Conservation (phyloP, 1,140 invertebrate species). For the Adelges cooleyi region DNA sequence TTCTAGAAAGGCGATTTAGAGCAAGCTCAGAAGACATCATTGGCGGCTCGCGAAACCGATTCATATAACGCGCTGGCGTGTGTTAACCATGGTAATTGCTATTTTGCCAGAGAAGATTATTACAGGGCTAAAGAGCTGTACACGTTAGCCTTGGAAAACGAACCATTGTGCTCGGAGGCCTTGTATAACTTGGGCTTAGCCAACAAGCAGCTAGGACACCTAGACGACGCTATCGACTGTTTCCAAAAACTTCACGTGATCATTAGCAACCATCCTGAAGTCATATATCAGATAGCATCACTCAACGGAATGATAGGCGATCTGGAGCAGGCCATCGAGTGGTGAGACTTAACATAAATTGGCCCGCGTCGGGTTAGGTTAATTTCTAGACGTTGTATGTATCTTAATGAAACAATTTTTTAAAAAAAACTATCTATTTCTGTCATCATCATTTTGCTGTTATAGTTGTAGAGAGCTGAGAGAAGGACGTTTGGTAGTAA, state of each 20-base stretch:
- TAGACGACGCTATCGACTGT: constrained; percentile 61
- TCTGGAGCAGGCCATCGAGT: constrained; percentile 63
- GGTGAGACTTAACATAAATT: too few relatives aligned
- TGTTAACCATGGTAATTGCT: constrained; percentile 81
- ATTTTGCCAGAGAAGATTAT: constrained; percentile 56
- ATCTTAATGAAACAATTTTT: too few relatives aligned
- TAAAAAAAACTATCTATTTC: too few relatives aligned
- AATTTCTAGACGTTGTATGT: too few relatives aligned
- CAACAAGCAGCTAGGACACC: constrained; percentile 26
- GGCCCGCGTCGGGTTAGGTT: too few relatives aligned
- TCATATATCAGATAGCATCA: constrained; percentile 74
- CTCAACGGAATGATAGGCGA: constrained; percentile 65
- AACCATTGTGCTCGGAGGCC: constrained; percentile 76
- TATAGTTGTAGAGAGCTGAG: too few relatives aligned
- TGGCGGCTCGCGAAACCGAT: constrained; percentile 63
- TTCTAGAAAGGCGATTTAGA: constrained; percentile 65
- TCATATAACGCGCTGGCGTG: constrained; percentile 70
- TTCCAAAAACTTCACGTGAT: constrained; percentile 74
- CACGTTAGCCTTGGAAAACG: constrained; percentile 64
- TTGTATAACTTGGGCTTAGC: constrained; percentile 77
- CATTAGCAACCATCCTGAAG: constrained; percentile 65
- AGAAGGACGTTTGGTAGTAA: too few relatives aligned
- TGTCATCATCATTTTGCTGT: too few relatives aligned
- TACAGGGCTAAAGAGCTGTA: constrained; percentile 67
- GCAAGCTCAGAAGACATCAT: constrained; percentile 70